Evolutionary conservation across 2,888 invertebrate genomes (phyloP), one percentile per base, ranked within the genome.

Genomic region (Phoronis australis): DNA sequence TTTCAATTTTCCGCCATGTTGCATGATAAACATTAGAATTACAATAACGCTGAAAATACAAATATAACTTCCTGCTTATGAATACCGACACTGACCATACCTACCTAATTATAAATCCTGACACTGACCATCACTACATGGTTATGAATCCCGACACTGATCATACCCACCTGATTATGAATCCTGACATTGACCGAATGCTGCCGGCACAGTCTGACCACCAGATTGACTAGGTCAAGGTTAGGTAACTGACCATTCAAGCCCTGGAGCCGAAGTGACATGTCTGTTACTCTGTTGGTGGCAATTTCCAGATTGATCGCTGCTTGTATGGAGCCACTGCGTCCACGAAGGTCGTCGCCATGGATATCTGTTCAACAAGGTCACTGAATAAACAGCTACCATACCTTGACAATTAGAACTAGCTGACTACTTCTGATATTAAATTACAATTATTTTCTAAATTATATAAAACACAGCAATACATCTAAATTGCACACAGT

Each of bases 211-310:
- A 99, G 84, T 64, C 90, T 86, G 64, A 92, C 88, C 0, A 90
- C 89, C 55, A 97, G 82, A 77, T 99, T 99, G 56, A 96, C 89
- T 51, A 99, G 83, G 80, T 99, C 99, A 64, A 99, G 80, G 79
- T 99, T 99, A 0, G 99, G 96, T 43, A 99, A 80, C 71, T 96
- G 96, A 0, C 99, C 99, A 76, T 99, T 99, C 15, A 97, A 75
- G 0, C 96, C 96, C 79, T 93, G 91, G 25, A 93, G 83, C 77
- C 88, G 88, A 0, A 93, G 62, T 70, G 90, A 87, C 46, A 89
- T 81, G 64, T 85, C 85, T 57, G 66, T 69, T 43, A 76, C 68
- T 42, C 65, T 64, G 83, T 86, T 63, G 35, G 61, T 51, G 2
- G 89, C 86, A 37, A 96, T 82, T 79, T 96, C 95, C 62, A 96